phyloP scores from a whole-genome alignment of 2,888 invertebrate genomes.

The Apamea crenata region DNA sequence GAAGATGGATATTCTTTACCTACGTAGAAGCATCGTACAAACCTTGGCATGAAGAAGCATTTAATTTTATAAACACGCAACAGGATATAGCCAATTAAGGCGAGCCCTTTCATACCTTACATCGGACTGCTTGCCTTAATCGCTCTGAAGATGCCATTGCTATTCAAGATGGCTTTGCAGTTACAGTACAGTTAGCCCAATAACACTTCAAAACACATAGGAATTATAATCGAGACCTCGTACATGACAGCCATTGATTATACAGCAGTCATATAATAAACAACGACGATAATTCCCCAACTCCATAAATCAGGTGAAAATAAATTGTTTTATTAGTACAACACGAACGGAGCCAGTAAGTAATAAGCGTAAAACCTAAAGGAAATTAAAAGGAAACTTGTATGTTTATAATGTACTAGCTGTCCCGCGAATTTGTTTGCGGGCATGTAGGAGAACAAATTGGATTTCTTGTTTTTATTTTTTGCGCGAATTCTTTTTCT shows the following conservation, averaged over 20 bases:
- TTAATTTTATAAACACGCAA: background rate
- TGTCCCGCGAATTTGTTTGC: background rate
- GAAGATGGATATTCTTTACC: background rate
- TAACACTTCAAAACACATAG: background rate
- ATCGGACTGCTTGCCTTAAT: background rate
- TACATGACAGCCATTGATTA: conserved; percentile 7
- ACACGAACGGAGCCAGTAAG: background rate
- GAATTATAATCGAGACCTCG: background rate
- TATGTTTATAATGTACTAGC: conserved; percentile 7
- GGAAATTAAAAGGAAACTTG: conserved; percentile 48
- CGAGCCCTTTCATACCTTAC: background rate
- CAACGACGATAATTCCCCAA: conserved; percentile 19
- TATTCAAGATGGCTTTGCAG: background rate
- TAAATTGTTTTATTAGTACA: conserved; percentile 38
- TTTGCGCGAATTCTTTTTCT: background rate
- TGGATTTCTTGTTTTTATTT: background rate
- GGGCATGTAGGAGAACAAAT: background rate
- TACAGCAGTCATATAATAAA: conserved; percentile 6
- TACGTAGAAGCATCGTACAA: background rate
- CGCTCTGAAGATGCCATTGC: background rate
- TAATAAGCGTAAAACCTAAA: conserved; percentile 42
- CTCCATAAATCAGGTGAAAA: conserved; percentile 24
- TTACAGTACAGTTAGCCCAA: conserved; percentile 21
- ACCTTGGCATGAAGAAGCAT: background rate
- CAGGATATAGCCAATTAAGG: background rate